Percentiles rank a stretch among this genome's conserved stretches.
phyloP scores from a whole-genome alignment of 2,888 invertebrate species.

The Nomada hirtipes region DNA sequence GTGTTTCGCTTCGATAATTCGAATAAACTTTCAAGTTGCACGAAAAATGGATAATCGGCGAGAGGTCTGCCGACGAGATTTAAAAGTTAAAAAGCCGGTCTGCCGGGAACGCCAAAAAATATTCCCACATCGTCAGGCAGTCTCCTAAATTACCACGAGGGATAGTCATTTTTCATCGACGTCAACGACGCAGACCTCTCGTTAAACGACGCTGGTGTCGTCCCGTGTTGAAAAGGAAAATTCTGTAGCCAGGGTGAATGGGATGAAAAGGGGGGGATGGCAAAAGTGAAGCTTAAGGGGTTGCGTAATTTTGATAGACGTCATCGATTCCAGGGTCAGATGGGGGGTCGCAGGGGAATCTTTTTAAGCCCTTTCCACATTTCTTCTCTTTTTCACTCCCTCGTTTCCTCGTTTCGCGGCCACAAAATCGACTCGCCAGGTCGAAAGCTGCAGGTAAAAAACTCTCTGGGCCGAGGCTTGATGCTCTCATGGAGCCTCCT shows the following conservation, averaged over 20 bases:
- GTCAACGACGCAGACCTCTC: slow-evolving; percentile 31
- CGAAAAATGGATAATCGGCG: no score
- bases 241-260: slow-evolving; percentile 9
- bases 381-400: slow-evolving; percentile 63
- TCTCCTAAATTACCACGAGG: slow-evolving; percentile 45
- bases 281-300: slow-evolving; percentile 72
- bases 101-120: neutral
- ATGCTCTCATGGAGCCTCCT: slow-evolving; percentile 78
- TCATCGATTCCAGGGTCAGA: slow-evolving; percentile 72
- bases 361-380: slow-evolving; percentile 78
- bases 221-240: slow-evolving; percentile 12
- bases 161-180: slow-evolving; percentile 67
- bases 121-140: slow-evolving; percentile 52
- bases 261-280: slow-evolving; percentile 6
- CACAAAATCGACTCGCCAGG: slow-evolving; percentile 64
- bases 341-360: slow-evolving; percentile 62
- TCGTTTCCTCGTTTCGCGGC: slow-evolving; percentile 64
- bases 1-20: no score
- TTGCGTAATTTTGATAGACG: slow-evolving; percentile 78
- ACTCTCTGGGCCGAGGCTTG: slow-evolving; percentile 54
- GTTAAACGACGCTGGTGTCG: slow-evolving; percentile 53
- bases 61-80: no score
- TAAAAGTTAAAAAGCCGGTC: neutral
- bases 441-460: slow-evolving; percentile 74
- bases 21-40: no score